These are phyloP conservation scores for Amphiprion clarkii DNA, from an alignment of 2,797 vertebrate genomes.

Conservation along the genomic window DNA sequence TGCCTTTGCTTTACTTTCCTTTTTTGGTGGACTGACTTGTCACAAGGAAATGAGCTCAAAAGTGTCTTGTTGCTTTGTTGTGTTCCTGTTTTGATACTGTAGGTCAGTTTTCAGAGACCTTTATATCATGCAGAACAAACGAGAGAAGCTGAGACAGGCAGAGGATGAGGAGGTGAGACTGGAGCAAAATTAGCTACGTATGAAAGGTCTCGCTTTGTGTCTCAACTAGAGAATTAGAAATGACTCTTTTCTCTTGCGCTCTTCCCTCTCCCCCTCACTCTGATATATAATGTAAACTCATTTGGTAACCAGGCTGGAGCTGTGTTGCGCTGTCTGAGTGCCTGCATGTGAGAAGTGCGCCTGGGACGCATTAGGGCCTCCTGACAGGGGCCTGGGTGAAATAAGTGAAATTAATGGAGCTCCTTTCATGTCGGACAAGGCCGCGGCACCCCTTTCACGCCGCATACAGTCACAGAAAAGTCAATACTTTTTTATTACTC, in stretches of 20 bases:
- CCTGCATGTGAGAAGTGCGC: constrained; percentile 89
- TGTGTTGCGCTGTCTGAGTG: constrained; percentile 86
- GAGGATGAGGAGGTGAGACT: constrained; percentile 27
- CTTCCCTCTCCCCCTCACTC: constrained; percentile 59
- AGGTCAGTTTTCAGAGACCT: constrained; percentile 24
- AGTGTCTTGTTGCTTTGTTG: not conserved
- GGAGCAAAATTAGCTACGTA: constrained; percentile 71
- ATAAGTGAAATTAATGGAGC: constrained; percentile 96
- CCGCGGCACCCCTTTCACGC: constrained; percentile 91
- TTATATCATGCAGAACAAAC: constrained; percentile 32
- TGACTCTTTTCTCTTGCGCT: constrained; percentile 68
- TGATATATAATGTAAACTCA: constrained; percentile 89
- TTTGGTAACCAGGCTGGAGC: constrained; percentile 82
- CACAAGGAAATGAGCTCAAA: no score
- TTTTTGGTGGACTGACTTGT: no score
- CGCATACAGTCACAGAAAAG: constrained; percentile 94
- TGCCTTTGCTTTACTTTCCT: no score
- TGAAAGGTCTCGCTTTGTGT: constrained; percentile 80
- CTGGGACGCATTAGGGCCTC: constrained; percentile 90
- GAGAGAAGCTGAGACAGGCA: constrained; percentile 6
- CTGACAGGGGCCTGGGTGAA: constrained; percentile 92
- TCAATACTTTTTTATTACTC: constrained; percentile 96
- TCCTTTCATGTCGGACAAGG: constrained; percentile 93
- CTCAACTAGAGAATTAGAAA: constrained; percentile 84
- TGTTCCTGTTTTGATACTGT: not conserved